phyloP scores from a whole-genome alignment of 2,113 vertebrate species.

The Pachypanchax playfairii region DNA sequence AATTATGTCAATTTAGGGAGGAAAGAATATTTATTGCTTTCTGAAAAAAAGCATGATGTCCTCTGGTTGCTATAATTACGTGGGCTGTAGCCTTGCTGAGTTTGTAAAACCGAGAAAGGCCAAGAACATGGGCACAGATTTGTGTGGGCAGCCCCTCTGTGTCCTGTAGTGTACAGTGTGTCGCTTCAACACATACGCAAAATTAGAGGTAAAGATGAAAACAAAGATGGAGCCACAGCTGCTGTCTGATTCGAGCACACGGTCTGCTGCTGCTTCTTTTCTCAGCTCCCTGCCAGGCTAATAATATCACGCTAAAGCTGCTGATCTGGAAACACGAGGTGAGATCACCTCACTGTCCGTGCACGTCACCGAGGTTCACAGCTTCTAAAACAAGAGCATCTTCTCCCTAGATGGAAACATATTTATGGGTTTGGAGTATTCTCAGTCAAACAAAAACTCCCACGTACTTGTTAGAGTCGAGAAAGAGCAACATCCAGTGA shows the following conservation, averaged over 20 bases:
- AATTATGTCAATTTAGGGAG: too few relatives aligned
- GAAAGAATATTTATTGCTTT: too few relatives aligned
- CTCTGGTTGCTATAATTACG: background rate
- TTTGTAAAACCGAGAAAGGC: background rate
- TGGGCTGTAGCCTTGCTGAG: conserved; percentile 4
- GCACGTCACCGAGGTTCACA: conserved; percentile 54
- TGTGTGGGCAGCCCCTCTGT: conserved; percentile 23
- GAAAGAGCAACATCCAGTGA: conserved; percentile 28
- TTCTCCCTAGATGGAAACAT: conserved; percentile 38
- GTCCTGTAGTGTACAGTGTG: conserved; percentile 23
- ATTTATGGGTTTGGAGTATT: conserved; percentile 26
- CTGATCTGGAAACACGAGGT: conserved; percentile 66
- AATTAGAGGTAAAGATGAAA: conserved; percentile 32
- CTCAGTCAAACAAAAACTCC: conserved; percentile 15
- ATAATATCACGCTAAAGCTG: conserved; percentile 55
- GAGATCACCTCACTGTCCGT: conserved; percentile 52
- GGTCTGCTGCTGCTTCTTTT: conserved; percentile 23
- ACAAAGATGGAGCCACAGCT: conserved; percentile 54
- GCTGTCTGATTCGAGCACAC: conserved; percentile 33
- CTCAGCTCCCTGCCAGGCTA: conserved; percentile 44
- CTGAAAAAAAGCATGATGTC: background rate
- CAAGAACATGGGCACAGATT: conserved; percentile 1
- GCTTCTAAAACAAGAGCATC: conserved; percentile 49
- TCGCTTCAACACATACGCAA: conserved; percentile 15
- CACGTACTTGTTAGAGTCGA: conserved; percentile 2